phyloP scores from a whole-genome alignment of 2,888 invertebrate genomes.

The Pandemis cinnamomeana region DNA sequence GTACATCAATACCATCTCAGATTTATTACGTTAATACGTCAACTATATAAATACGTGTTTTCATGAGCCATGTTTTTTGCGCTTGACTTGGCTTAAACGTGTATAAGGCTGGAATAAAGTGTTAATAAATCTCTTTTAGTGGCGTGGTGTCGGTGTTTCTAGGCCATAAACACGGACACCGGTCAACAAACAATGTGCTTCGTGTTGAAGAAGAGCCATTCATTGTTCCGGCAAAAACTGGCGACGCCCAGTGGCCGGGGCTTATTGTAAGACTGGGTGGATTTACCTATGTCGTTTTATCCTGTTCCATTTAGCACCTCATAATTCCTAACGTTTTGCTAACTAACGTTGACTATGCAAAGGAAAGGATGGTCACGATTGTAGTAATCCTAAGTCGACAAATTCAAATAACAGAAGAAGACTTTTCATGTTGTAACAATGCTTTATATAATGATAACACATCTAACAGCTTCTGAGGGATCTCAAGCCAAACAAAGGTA shows the following conservation, averaged over 20 bases:
- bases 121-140: constrained; percentile 61
- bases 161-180: constrained; percentile 67
- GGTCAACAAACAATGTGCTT: constrained; percentile 71
- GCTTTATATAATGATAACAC: constrained; percentile 9
- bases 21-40: constrained; percentile 46
- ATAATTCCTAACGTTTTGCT: too few relatives aligned
- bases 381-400: background rate
- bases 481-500: constrained; percentile 39
- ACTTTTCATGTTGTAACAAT: background rate
- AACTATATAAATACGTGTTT: constrained; percentile 47
- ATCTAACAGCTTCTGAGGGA: constrained; percentile 17
- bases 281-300: constrained; percentile 23
- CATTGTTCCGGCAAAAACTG: constrained; percentile 68
- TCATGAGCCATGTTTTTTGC: constrained; percentile 54
- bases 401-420: background rate
- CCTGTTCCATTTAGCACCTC: background rate
- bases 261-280: constrained; percentile 31
- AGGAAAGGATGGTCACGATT: background rate
- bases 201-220: constrained; percentile 68
- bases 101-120: constrained; percentile 60
- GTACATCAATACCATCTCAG: background rate
- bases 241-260: constrained; percentile 48
- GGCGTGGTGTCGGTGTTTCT: constrained; percentile 59
- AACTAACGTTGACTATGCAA: background rate
- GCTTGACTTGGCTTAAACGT: constrained; percentile 55